phyloP scores from a whole-genome alignment of 2,797 vertebrate genomes.

The Alosa sapidissima region DNA sequence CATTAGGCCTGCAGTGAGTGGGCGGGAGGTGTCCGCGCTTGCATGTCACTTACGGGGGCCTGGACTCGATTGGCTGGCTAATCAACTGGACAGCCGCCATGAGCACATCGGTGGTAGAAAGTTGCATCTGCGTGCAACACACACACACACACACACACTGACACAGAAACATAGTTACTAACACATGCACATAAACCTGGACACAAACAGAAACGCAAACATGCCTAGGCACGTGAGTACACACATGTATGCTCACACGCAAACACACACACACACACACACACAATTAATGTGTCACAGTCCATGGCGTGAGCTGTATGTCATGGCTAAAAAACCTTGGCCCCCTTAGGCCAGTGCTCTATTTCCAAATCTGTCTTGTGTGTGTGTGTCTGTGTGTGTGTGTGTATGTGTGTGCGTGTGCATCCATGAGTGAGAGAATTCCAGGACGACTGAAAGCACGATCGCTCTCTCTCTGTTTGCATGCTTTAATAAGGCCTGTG shows the following conservation, averaged over 20 bases:
- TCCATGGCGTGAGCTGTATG: neutral
- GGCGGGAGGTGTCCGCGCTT: neutral
- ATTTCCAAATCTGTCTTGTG: neutral
- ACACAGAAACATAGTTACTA: neutral
- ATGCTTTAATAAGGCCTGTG: neutral
- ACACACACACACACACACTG: neutral
- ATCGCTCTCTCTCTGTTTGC: neutral
- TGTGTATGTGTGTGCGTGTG: neutral
- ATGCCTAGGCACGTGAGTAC: neutral
- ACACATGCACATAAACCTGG: neutral
- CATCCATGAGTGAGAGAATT: neutral
- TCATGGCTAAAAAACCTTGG: neutral
- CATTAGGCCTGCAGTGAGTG: neutral
- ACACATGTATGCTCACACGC: neutral
- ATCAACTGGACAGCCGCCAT: constrained; percentile 13
- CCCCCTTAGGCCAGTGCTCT: neutral
- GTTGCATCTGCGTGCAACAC: constrained; percentile 2
- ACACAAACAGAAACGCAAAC: neutral
- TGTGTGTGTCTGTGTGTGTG: neutral
- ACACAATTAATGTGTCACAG: neutral
- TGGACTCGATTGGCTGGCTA: neutral
- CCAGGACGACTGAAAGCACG: neutral
- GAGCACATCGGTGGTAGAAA: neutral
- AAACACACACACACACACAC: neutral
- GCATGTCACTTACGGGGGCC: neutral